Conservation (phyloP, 2,888 invertebrate species). For the Macrosiphum euphorbiae region DNA sequence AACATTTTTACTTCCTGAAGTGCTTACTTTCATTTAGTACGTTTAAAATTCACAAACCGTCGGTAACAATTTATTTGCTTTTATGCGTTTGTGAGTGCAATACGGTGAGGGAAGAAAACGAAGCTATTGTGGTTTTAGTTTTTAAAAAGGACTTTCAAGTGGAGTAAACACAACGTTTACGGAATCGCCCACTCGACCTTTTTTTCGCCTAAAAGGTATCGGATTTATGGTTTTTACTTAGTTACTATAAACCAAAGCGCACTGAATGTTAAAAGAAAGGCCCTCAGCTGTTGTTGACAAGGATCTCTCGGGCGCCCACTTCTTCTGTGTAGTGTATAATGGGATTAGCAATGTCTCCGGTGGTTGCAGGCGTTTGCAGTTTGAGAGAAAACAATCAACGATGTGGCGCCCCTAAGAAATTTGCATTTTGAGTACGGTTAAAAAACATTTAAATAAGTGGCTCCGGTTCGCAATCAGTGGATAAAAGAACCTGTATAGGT, state of each 20-base stretch:
- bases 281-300: conserved; percentile 15
- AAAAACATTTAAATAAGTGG: conserved; percentile 52
- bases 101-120: background rate
- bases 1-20: conserved; percentile 15
- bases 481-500: conserved; percentile 12
- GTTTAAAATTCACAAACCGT: conserved; percentile 32
- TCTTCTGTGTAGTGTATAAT: conserved; percentile 8
- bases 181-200: conserved; percentile 54
- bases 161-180: conserved; percentile 52
- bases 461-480: conserved; percentile 42
- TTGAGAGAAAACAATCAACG: conserved; percentile 50
- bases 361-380: background rate
- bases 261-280: conserved; percentile 35
- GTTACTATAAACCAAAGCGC: background rate
- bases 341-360: conserved; percentile 29
- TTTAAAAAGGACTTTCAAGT: conserved; percentile 43
- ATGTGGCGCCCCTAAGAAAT: conserved; percentile 20
- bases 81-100: conserved; percentile 7
- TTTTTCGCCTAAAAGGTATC: conserved; percentile 54
- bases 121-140: conserved; percentile 31
- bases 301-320: background rate
- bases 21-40: conserved; percentile 36
- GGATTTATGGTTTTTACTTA: conserved; percentile 43
- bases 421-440: conserved; percentile 63
- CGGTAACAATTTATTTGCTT: conserved; percentile 56